A percentile compares a stretch with the other conserved stretches of the same genome.
Conservation (phyloP, 2,113 vertebrate genomes). For the Ciconia maguari region DNA sequence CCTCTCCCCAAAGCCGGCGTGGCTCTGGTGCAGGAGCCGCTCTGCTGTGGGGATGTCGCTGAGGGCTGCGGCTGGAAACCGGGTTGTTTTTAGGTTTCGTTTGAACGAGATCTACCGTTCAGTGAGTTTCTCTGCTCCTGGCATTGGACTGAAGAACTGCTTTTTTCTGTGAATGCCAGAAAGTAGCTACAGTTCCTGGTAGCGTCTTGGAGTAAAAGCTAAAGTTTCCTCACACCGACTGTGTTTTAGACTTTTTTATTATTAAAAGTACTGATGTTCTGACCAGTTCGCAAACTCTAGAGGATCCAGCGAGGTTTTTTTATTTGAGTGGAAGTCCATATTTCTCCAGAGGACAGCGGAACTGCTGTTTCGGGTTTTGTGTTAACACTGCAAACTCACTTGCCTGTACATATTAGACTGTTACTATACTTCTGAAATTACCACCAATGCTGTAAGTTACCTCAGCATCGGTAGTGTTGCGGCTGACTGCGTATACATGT, state of each 20-base stretch:
- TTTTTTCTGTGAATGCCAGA: background rate
- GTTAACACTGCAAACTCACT: background rate
- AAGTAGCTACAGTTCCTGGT: background rate
- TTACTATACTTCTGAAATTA: background rate
- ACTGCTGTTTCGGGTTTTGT: background rate
- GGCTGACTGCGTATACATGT: background rate
- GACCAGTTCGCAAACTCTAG: background rate
- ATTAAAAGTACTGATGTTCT: background rate
- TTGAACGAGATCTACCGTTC: background rate
- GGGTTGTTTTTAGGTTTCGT: slow-evolving; percentile 3
- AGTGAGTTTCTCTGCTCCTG: background rate
- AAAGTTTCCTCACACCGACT: background rate
- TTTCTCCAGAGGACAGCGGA: background rate
- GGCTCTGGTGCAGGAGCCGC: background rate
- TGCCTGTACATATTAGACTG: background rate
- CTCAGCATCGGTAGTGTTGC: background rate
- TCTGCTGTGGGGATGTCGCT: background rate
- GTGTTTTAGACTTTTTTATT: background rate
- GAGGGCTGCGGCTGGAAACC: slow-evolving; percentile 29
- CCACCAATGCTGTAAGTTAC: background rate
- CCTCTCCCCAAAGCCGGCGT: background rate
- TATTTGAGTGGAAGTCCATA: background rate
- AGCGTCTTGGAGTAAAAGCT: background rate
- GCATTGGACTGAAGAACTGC: background rate
- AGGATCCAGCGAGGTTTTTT: background rate